phyloP scores from a whole-genome alignment of 2,888 invertebrate genomes.

The Drosophila meridiana region DNA sequence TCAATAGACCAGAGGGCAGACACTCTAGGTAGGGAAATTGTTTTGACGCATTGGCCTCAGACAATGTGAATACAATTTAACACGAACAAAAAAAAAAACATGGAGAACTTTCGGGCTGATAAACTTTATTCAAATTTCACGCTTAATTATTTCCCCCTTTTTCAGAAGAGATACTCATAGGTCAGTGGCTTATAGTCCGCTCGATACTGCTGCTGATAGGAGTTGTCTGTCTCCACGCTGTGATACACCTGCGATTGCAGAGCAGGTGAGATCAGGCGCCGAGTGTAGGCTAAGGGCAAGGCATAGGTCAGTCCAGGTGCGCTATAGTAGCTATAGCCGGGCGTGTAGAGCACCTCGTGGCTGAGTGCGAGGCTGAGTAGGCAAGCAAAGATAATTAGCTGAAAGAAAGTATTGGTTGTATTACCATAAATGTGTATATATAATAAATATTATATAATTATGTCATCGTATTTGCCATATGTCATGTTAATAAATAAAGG shows the following conservation, averaged over 20 bases:
- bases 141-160: slow-evolving; percentile 27
- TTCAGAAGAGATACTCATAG: slow-evolving; percentile 74
- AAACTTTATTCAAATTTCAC: slow-evolving; percentile 72
- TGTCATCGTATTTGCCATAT: too few species aligned
- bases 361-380: slow-evolving; percentile 66
- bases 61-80: slow-evolving; percentile 34
- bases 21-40: slow-evolving; percentile 30
- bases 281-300: slow-evolving; percentile 74
- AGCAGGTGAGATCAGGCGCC: slow-evolving; percentile 51
- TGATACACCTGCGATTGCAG: slow-evolving; percentile 77
- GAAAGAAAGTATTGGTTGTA: background rate
- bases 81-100: background rate
- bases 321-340: slow-evolving; percentile 63
- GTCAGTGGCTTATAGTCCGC: slow-evolving; percentile 79
- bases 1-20: slow-evolving; percentile 42
- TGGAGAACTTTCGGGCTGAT: slow-evolving; percentile 15
- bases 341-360: slow-evolving; percentile 71
- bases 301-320: slow-evolving; percentile 49
- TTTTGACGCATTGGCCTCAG: slow-evolving; percentile 24
- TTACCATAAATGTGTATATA: background rate
- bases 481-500: too few species aligned
- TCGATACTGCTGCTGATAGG: slow-evolving; percentile 82
- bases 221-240: slow-evolving; percentile 80
- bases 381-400: slow-evolving; percentile 63
- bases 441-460: too few species aligned